Evolutionary conservation across 2,888 invertebrate species (phyloP), one percentile per base, ranked within the genome.

Genomic region (Cerceris ruficornis): DNA sequence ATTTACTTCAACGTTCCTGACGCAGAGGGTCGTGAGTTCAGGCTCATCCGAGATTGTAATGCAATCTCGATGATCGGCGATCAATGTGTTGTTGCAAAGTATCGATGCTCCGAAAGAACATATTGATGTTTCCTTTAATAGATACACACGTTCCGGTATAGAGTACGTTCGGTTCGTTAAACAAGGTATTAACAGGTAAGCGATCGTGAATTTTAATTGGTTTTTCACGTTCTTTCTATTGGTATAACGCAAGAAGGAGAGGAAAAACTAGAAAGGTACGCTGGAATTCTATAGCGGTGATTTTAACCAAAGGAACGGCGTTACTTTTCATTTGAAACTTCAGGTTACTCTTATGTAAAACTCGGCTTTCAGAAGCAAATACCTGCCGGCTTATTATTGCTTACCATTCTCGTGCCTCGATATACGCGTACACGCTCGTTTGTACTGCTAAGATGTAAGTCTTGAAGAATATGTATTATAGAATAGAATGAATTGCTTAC

Each of bases 1-100:
- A 91, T 92, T 91, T 89, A 90, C 89, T 83, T 84, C 79, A 60
- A 68, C 75, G 61, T 65, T 57, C 49, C 65, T 46, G 62, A 57
- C 69, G 50, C 58, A 15, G 68, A 60, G 77, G 77, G 80, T 82
- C 69, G 70, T 50, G 52, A 57, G 68, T 75, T 66, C 73, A 64
- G 60, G 52, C 62, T 66, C 17, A 49, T 75, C 69, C 7, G 54
- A 69, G 71, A 70, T 78, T 71, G 80, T 55, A 72, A 71, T 60
- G 57, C 73, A 28, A 46, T 78, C 55, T 14, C 66, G 55, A 57
- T 70, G 62, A 60, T 66, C 72, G 61, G 59, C 73, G 69, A 73
- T 72, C 49, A 70, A 66, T 62, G 59, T 52, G 42, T 77, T 41
- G 60, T 79, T 66, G 46, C 54, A 42, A 54, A n/a, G 57, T 49